Evolutionary conservation across 92 coral and sea anemone species (phyloP).

Genomic region (Diadumene lineata): DNA sequence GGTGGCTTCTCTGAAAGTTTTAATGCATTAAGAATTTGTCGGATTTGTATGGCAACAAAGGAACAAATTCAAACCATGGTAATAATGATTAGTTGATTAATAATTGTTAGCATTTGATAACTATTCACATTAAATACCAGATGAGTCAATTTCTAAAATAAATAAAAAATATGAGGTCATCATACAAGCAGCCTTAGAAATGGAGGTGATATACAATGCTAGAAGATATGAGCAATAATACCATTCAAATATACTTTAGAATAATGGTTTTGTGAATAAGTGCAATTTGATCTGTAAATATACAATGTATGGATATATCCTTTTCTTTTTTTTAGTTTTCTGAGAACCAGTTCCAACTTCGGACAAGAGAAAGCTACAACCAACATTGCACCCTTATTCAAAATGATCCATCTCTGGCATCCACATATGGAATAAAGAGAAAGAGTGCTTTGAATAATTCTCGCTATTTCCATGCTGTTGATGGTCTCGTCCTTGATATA

Average conservation of each 20-base stretch:
- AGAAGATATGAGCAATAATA: no score
- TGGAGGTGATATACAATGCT: no score
- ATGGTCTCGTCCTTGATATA: constrained; percentile 20
- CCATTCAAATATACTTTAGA: no score
- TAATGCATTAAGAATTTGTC: constrained; percentile 46
- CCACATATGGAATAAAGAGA: constrained; percentile 66
- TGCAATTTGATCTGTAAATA: no score
- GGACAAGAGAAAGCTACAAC: constrained; percentile 51
- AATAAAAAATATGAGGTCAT: no score
- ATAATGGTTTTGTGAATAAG: no score
- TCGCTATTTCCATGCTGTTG: constrained; percentile 61
- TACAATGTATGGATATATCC: no score
- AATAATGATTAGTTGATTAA: not conserved
- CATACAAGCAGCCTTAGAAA: no score
- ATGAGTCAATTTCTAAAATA: no score
- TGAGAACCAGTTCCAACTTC: constrained; percentile 51
- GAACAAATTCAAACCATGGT: constrained; percentile 59
- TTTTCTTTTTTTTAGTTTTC: constrained; percentile 54
- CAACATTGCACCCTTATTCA: constrained; percentile 50
- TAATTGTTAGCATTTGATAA: not conserved
- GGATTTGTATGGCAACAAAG: constrained; percentile 74
- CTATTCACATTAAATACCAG: no score
- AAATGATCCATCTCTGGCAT: constrained; percentile 62
- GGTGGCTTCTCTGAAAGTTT: constrained; percentile 67
- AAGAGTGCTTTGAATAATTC: constrained; percentile 38